Evolutionary conservation across 2,113 vertebrate species (phyloP), one percentile per base, ranked within the genome.

Genomic region (Calonectris borealis): DNA sequence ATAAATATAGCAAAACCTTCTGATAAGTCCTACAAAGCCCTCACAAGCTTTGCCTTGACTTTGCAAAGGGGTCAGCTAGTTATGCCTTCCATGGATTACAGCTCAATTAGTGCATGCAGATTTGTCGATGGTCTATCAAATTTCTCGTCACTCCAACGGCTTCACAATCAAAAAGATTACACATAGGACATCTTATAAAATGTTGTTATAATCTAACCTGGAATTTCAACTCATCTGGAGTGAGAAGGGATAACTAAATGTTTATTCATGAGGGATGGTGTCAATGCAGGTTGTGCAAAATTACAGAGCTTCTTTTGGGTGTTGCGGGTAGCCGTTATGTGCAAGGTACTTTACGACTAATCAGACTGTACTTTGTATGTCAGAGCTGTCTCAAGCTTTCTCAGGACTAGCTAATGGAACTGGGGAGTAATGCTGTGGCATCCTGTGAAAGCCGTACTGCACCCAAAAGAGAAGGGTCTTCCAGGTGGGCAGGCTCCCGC

Each of bases 401-500:
- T 52, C 9, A 34, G 26, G 13, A 72, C 16, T 55, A 44, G 9
- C 3, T 14, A 14, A 54, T 38, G 7, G 34, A 65, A 61, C 14
- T 44, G 10, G 11, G 11, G 9, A 6, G 3, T 36, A 61, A 38
- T 0, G 0, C 15, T 66, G 15, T 60, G 16, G 18, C 21, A 16
- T 29, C 22, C 27, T 60, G 16, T 38, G 48, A 64, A 46, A 66
- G 10, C 11, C 2, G 5, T 20, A 9, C 18, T 1, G 0, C 18
- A 19, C 20, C 13, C 13, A 34, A 40, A 79, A 31, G 16, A 76
- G 24, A 52, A 69, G 7, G 21, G 32, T 75, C 24, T 86, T 88
- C 46, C 48, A 44, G 6, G 21, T 2, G 2, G 22, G 7, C 9
- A 75, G 6, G 13, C 7, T 91, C 14, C 15, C 4, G 2, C 19